phyloP scores from a whole-genome alignment of 2,113 vertebrate species.

The Embiotoca jacksoni region DNA sequence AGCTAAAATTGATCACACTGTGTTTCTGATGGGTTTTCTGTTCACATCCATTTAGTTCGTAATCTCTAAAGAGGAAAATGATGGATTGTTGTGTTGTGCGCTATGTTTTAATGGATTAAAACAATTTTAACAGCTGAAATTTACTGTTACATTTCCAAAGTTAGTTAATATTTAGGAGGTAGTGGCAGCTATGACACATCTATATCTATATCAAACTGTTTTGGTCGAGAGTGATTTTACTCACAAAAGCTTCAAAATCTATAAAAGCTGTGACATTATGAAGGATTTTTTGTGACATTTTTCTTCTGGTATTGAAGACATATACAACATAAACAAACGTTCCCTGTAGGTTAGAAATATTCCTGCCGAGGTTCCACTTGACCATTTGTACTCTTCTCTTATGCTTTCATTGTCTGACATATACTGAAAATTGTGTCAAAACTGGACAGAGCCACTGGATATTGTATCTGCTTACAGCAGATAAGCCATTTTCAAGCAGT shows the following conservation, averaged over 20 bases:
- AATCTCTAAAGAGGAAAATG: not conserved
- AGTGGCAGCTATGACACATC: not conserved
- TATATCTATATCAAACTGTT: not conserved
- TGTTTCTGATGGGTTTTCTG: conserved; percentile 8
- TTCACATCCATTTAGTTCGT: not conserved
- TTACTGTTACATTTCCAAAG: too few relatives aligned
- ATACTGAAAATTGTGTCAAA: not conserved
- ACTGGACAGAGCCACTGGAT: not conserved
- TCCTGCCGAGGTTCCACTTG: not conserved
- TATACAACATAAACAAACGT: not conserved
- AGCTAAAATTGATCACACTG: not conserved
- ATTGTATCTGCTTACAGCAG: not conserved
- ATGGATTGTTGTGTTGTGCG: not conserved
- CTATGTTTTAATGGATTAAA: too few relatives aligned
- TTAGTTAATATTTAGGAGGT: too few relatives aligned
- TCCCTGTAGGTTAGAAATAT: not conserved
- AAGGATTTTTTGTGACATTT: not conserved
- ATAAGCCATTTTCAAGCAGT: conserved; percentile 16
- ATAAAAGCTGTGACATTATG: not conserved
- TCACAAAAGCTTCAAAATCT: not conserved
- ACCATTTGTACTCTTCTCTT: not conserved
- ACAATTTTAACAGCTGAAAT: too few relatives aligned
- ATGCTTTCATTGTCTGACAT: not conserved
- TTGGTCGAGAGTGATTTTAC: too few relatives aligned
- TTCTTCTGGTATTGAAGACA: not conserved